These are phyloP conservation scores for Hypomecis atomaria DNA, from an alignment of 2,888 invertebrate species.

Conservation along the genomic window DNA sequence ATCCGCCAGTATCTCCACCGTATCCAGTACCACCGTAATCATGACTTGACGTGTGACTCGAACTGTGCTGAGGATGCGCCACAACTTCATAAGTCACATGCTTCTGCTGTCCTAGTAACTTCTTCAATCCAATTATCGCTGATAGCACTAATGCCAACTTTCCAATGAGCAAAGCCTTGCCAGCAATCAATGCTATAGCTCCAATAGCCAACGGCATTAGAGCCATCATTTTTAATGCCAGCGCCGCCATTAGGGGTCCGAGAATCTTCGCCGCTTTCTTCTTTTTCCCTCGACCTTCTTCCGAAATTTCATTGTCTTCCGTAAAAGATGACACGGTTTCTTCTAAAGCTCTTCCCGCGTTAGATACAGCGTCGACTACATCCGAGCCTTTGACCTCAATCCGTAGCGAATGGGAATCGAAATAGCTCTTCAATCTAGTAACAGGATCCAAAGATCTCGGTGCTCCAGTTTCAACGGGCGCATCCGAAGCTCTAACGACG, in stretches of 20 bases:
- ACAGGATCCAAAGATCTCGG: conserved; percentile 90
- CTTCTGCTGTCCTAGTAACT: conserved; percentile 91
- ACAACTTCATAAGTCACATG: conserved; percentile 95
- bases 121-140: conserved; percentile 93
- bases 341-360: conserved; percentile 91
- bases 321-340: conserved; percentile 88
- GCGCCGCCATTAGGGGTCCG: conserved; percentile 89
- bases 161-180: conserved; percentile 93
- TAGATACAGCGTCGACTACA: conserved; percentile 91
- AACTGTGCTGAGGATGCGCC: conserved; percentile 92
- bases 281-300: conserved; percentile 92
- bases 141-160: conserved; percentile 93
- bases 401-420: conserved; percentile 92
- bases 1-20: conserved; percentile 85
- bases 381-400: conserved; percentile 94
- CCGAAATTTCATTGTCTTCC: conserved; percentile 83
- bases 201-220: conserved; percentile 91
- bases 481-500: conserved; percentile 89
- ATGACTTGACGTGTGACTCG: conserved; percentile 88
- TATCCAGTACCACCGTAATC: conserved; percentile 86
- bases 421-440: conserved; percentile 89
- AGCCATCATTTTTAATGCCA: conserved; percentile 92
- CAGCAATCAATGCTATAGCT: conserved; percentile 93
- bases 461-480: conserved; percentile 89
- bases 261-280: conserved; percentile 92